Base-by-base conservation (phyloP, 2,113 vertebrate genomes). In the Cardinalis cardinalis region DNA sequence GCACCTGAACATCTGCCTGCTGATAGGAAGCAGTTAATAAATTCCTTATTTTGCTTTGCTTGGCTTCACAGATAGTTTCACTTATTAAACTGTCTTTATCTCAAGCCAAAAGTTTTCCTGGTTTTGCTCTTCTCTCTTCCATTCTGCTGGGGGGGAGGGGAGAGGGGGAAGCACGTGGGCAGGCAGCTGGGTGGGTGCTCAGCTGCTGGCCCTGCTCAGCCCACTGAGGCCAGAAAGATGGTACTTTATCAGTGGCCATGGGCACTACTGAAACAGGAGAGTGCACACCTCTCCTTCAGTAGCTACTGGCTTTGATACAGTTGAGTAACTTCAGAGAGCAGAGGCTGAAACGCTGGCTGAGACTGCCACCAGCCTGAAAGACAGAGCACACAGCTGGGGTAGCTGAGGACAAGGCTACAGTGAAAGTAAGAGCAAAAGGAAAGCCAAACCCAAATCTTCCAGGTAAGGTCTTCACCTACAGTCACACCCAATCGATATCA, bases 91-190 rank as follows among this genome's bases (percentile, higher is more conserved):
- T 36, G 3, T 1, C 12, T 69, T 83, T 44, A 70, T 41, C 19
- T 78, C 19, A 61, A 77, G 52, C 13, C 51, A 71, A 5, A 31
- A 8, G 8, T 23, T 36, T 61, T 65, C 13, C 28, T 58, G 11
- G 14, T 20, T 89, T 74, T 81, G 7, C 5, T 77, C 12, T 74
- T 60, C 12, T 70, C 25, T 60, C 34, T 5, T 20, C 21, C 9
- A 31, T 17, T 28, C 14, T 29, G 2, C 12, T 12, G 36, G 1
- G 15, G 2, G 3, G 3, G 2, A 49, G 2, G 32, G 6, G 15
- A 43, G 8, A 15, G 5, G 18, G 6, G 55, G 3, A 38, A 36
- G 19, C 15, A 87, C 65, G 12, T 6, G 13, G 26, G 14, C 44
- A 59, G 60, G 52, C 32, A 84, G 2, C 5, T n/a, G 18, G 4